Base-by-base conservation (phyloP, 2,797 vertebrate genomes). In the Etheostoma nigrum region DNA sequence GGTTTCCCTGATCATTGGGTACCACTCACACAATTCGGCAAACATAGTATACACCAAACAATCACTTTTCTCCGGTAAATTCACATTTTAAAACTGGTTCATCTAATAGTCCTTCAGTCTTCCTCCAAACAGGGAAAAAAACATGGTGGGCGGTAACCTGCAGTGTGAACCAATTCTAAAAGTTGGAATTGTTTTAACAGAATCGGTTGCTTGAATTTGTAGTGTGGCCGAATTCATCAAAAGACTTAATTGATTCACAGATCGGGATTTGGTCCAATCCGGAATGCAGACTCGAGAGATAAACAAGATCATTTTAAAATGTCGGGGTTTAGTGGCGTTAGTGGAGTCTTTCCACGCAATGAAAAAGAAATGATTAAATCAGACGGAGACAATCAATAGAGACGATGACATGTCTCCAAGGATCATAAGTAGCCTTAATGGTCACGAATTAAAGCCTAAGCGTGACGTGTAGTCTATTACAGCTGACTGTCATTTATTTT, bases 401-500 rank as follows among this genome's bases (percentile, higher is more conserved):
- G 62, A 60, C 49, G 42, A 2, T 51, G 12, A 49, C 23, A 27
- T 2, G 40, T 74, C 55, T 69, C 40, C 21, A 48, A n/a, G 48
- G 78, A 66, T 55, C 78, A 40, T 1, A 14, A 9, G 16, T 8
- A 51, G 67, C 27, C 18, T 55, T 33, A 66, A 52, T 63, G 5
- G 33, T 71, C 76, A 78, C 74, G 58, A 58, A 30, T 48, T 23
- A 76, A 74, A 48, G 27, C 68, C 6, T 11, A 51, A 66, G n/a
- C 42, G 66, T 74, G 67, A 78, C 79, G 73, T 62, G 59, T 5
- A 7, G 16, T 16, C 25, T 27, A 6, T 57, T 11, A 65, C 42
- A 55, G 1, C 67, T 61, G 23, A 70, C 81, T 25, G 48, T 25
- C 40, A 57, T 67, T 81, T 83, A 1, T 14, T 44, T 36, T 36